Evolutionary conservation across 1,140 invertebrate species (phyloP), one percentile per base, ranked within the genome.

Genomic region (Ylistrum balloti): DNA sequence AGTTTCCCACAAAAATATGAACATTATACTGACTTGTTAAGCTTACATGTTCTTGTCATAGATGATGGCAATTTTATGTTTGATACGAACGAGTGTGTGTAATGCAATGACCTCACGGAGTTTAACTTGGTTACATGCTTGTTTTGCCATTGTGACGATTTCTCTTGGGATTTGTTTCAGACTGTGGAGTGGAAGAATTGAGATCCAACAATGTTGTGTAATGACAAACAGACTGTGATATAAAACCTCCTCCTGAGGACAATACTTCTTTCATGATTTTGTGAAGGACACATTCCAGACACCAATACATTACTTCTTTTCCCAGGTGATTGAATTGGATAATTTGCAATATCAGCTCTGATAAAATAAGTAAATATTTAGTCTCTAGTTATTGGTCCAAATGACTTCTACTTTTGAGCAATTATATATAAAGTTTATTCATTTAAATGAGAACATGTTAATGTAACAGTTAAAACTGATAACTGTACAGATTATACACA

Each of bases 131-230:
- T 38, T 38, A 13, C 35, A 38, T 38, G 35, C 5, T 38, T 38
- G 35, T 38, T 13, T 38, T 38, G 13, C 35, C 35, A 38, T 38
- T 5, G 35, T 38, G 13, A 38, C 35, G 13, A n/a, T 86, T 13
- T 33, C 0, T 11, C 32, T 41, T 89, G 13, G 33, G 17, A 41
- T 38, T 17, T 89, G 38, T 89, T 89, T 86, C 34, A 89, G 88
- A 89, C 88, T 0, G 85, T 89, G 5, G 86, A 89, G 85, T 89
- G 88, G 88, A 89, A 89, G 85, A 89, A 86, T 15, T 89, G 85
- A 86, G n/a, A 85, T 85, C 13, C 22, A 2, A 89, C 41, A 89
- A 22, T 74, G 74, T 34, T 38, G 33, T 38, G 41, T 11, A 41
- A 56, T 89, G 74, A 89, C 35, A 89, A 74, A 17, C 56, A 74